These are phyloP conservation scores for Eupithecia subumbrata DNA, from an alignment of 2,888 invertebrate species.

Conservation along the genomic window DNA sequence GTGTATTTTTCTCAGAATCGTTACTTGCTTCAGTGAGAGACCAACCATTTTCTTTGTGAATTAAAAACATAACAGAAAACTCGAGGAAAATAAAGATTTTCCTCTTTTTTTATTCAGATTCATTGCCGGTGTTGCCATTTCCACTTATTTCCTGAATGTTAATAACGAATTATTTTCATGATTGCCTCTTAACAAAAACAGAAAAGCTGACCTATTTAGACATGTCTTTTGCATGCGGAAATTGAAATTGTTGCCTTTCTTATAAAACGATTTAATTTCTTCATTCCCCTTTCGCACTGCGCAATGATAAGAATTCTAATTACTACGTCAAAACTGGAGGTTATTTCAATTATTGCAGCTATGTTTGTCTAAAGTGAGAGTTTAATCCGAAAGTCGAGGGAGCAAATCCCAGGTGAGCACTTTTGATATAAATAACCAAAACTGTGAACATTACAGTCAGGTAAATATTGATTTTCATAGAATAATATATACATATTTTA, in stretches of 20 bases:
- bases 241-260: conserved; percentile 43
- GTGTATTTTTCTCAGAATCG: background rate
- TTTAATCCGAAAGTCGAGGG: background rate
- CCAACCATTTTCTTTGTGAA: conserved; percentile 11
- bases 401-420: background rate
- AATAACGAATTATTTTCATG: conserved; percentile 26
- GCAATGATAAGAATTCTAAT: conserved; percentile 45
- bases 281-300: conserved; percentile 23
- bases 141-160: conserved; percentile 28
- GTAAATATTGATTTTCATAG: background rate
- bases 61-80: conserved; percentile 16
- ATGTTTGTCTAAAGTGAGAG: background rate
- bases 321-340: conserved; percentile 39
- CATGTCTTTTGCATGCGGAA: conserved; percentile 39
- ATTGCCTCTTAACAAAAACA: conserved; percentile 31
- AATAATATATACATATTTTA: background rate
- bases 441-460: background rate
- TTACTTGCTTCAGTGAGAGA: background rate
- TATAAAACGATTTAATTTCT: conserved; percentile 30
- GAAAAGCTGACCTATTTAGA: conserved; percentile 39
- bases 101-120: conserved; percentile 10
- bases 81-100: conserved; percentile 7
- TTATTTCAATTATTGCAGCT: conserved; percentile 39
- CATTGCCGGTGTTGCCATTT: conserved; percentile 14
- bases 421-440: background rate